phyloP scores from a whole-genome alignment of 2,888 invertebrate species.

The Coleophora flavipennella region DNA sequence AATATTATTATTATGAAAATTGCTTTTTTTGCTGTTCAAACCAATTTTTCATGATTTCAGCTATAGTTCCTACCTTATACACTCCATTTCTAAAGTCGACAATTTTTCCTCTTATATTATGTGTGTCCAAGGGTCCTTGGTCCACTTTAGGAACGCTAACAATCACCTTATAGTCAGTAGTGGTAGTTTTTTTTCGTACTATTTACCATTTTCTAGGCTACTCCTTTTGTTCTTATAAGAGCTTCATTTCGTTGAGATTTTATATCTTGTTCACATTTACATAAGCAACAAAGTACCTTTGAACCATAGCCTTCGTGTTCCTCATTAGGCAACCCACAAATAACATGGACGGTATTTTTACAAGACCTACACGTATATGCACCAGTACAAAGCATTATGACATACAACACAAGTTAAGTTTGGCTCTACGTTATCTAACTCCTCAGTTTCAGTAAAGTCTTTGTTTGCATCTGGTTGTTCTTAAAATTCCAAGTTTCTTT shows the following conservation, averaged over 20 bases:
- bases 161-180: neutral
- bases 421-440: neutral
- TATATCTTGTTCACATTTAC: neutral
- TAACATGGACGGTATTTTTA: neutral
- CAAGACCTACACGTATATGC: neutral
- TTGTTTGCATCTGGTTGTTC: neutral
- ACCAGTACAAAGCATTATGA: slow-evolving; percentile 1
- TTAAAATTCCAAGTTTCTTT: too few relatives aligned
- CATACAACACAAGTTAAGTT: neutral
- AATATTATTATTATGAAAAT: too few relatives aligned
- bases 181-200: neutral
- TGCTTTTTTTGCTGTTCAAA: slow-evolving; percentile 4
- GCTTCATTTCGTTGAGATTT: neutral
- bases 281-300: slow-evolving; percentile 1
- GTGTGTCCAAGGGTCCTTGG: slow-evolving; percentile 4
- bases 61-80: slow-evolving; percentile 7
- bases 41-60: slow-evolving; percentile 8
- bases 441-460: neutral
- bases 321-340: neutral
- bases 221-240: neutral
- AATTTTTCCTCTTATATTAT: slow-evolving; percentile 6
- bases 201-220: neutral
- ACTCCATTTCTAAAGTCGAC: slow-evolving; percentile 6
- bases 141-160: slow-evolving; percentile 5
- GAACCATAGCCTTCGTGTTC: neutral